Evolutionary conservation across 35 echinoderm and acorn worm genomes (phyloP), one percentile per base, ranked within the genome.

Genomic region (Apostichopus parvimensis): DNA sequence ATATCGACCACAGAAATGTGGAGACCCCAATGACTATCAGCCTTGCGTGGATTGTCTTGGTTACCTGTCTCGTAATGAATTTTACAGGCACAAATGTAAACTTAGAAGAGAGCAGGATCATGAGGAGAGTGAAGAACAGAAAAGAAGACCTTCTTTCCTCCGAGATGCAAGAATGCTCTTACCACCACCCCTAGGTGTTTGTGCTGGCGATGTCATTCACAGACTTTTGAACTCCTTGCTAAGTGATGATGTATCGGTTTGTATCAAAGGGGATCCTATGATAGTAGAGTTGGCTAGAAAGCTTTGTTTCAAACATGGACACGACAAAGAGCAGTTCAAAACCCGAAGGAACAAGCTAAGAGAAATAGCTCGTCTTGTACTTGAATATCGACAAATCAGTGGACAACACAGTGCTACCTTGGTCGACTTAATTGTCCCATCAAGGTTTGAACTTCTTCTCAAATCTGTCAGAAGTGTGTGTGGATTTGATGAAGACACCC

Each of bases 21-120:
- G 57, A 26, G 91, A 88, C 61, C 72, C 58, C 55, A 57, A 21
- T 82, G 64, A 95, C 62, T 95, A 95, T 25, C 57, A 66, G 61
- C 86, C 91, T 1, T 95, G 94, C 83, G 87, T 90, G n/a, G 78
- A 95, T 79, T 95, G 94, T 82, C 87, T 92, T 83, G 94, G 91
- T 23, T 95, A 92, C 72, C 88, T 71, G 23, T 89, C 91, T 9
- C 24, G 78, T 68, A 80, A 92, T 57, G 94, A 93, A 82, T 66
- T 95, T 79, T 89, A 83, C 57, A 87, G 91, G 80, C 94, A 95
- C 56, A 93, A 78, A 52, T 95, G 94, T 52, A 79, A 77, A 72
- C 71, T 93, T 0, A 87, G 92, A 80, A 57, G 26, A 86, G 7
- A 17, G 5, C 61, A 92, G 56, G 25, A 92, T 85, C 14, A 61